Percentiles rank a stretch among this genome's conserved stretches.
Conservation (phyloP, 2,888 invertebrate species). For the Oscheius sp. region DNA sequence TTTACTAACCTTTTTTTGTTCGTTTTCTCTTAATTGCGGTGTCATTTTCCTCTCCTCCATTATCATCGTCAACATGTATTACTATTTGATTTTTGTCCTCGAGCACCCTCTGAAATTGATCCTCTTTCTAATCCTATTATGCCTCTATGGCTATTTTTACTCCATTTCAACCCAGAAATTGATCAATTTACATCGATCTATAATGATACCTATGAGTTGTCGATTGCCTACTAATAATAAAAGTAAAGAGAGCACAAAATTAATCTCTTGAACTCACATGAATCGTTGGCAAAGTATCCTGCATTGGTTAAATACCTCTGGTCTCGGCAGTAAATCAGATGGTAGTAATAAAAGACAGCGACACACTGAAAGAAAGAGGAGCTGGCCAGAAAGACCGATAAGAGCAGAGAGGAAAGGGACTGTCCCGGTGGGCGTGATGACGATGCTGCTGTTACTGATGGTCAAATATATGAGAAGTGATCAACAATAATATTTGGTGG, state of each 20-base stretch:
- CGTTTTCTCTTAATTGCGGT: neutral
- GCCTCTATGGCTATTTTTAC: no score
- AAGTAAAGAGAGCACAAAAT: no score
- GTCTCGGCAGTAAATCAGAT: conserved; percentile 23
- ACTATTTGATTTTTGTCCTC: conserved; percentile 6
- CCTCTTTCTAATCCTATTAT: no score
- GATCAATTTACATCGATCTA: no score
- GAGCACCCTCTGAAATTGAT: conserved; percentile 19
- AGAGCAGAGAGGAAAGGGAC: no score
- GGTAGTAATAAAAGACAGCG: conserved; percentile 22
- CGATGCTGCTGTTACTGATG: no score
- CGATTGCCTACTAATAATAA: neutral
- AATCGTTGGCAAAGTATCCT: conserved; percentile 13
- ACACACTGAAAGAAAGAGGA: conserved; percentile 14
- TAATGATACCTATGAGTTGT: no score
- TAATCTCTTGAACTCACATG: conserved; percentile 20
- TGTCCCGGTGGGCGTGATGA: no score
- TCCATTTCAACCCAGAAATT: no score
- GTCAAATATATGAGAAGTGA: no score
- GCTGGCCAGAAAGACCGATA: neutral
- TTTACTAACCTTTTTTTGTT: neutral
- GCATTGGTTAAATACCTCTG: neutral
- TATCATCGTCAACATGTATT: conserved; percentile 13
- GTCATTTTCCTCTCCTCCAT: neutral
- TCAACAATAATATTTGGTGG: no score